A percentile compares a stretch with the other conserved stretches of the same genome.
phyloP scores from a whole-genome alignment of 2,113 vertebrate genomes.

The Progne subis region DNA sequence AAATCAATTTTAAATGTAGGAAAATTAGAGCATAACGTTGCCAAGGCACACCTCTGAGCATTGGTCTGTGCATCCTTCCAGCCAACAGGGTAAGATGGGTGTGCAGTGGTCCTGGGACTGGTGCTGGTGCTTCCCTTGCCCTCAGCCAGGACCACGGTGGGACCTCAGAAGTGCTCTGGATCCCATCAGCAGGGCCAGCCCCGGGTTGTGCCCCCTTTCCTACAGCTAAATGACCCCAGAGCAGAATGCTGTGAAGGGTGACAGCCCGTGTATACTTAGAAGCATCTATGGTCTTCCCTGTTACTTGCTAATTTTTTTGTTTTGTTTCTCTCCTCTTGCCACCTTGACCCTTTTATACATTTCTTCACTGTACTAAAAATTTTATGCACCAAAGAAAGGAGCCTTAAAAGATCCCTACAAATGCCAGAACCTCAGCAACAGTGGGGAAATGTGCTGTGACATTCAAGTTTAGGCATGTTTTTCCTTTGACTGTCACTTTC shows the following conservation, averaged over 20 bases:
- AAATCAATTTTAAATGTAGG: neutral
- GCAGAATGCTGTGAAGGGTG: neutral
- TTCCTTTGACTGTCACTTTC: slow-evolving; percentile 28
- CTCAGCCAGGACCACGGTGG: neutral
- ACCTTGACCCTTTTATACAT: neutral
- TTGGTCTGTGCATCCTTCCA: neutral
- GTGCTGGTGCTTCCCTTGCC: neutral
- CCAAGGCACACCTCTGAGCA: neutral
- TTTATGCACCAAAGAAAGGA: slow-evolving; percentile 2
- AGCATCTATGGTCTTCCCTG: neutral
- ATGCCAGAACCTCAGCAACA: slow-evolving; percentile 31
- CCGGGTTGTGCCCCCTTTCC: neutral
- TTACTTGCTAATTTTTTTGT: neutral
- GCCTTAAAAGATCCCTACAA: slow-evolving; percentile 25
- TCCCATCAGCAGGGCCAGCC: neutral
- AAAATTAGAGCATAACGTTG: neutral
- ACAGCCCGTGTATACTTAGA: neutral
- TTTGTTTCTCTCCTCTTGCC: neutral
- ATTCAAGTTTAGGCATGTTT: slow-evolving; percentile 29
- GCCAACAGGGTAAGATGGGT: neutral
- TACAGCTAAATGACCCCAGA: neutral
- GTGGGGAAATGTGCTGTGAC: slow-evolving; percentile 11
- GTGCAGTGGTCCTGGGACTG: neutral
- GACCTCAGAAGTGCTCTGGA: neutral
- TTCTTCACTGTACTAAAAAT: neutral